Evolutionary conservation across 2,888 invertebrate genomes (phyloP), one percentile per base, ranked within the genome.

Genomic region (Caradrina kadenii): DNA sequence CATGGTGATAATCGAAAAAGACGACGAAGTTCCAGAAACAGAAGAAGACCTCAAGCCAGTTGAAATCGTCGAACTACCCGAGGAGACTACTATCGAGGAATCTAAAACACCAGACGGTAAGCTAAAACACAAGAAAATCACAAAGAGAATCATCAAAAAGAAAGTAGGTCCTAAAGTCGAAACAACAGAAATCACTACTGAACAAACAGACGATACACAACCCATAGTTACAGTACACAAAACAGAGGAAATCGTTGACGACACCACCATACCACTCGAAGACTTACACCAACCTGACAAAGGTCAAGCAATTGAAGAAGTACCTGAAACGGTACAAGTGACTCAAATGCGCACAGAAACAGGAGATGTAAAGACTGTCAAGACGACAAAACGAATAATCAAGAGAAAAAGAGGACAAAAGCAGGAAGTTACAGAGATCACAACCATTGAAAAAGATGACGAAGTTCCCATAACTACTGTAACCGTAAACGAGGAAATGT

Each of bases 341-440:
- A 73, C 74, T 0, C 69, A 77, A 69, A 64, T 79, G 10, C 67
- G 60, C 17, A 50, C 74, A 0, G 60, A 63, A 31, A 26, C 31
- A 0, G 75, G 65, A 0, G 69, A 73, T 0, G 0, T 63, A 0
- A 8, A 69, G 0, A 21, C 59, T 0, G 4, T 69, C 1, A 64
- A 60, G 13, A 68, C 1, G 78, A 64, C 64, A 0, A 73, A 62
- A 13, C 73, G 73, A 0, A 22, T 54, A 0, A 59, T 75, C 11
- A 73, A 69, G 53, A 86, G 83, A 45, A 75, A 76, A 22, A 74
- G 75, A 85, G 85, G 86, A 0, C 81, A 80, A 21, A 86, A 76
- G 73, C 70, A 76, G 83, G 88, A 79, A 89, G 49, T 81, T 73
- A 91, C 83, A 66, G 82, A 86, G 87, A 87, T 61, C 7, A 82